A percentile compares a stretch with the other conserved stretches of the same genome.
Evolutionary conservation across 2,888 invertebrate genomes (phyloP).

Genomic region (Drosophila differens): DNA sequence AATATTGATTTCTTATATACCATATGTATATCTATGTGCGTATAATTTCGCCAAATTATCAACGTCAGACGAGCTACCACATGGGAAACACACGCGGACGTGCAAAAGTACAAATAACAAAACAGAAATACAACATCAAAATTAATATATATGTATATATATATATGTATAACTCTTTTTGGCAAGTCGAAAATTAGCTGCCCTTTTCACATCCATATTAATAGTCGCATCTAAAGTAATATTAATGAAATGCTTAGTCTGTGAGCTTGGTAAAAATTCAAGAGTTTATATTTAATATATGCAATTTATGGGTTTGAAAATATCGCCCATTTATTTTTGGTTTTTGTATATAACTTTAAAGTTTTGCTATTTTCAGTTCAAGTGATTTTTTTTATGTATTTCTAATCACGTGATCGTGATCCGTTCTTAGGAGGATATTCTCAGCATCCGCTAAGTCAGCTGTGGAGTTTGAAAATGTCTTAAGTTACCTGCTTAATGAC

Average conservation of each 20-base stretch:
- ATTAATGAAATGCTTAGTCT: not conserved
- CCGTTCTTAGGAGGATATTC: not conserved
- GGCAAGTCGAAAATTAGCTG: slow-evolving; percentile 22
- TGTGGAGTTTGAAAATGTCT: not conserved
- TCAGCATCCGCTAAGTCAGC: not conserved
- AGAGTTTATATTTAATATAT: not conserved
- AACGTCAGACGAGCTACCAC: slow-evolving; percentile 62
- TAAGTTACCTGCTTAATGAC: too few relatives aligned
- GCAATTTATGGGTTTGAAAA: not conserved
- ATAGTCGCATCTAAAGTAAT: not conserved
- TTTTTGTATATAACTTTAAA: not conserved
- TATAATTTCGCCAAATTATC: slow-evolving; percentile 65
- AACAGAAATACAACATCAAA: not conserved
- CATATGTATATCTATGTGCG: slow-evolving; percentile 12
- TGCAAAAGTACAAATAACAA: slow-evolving; percentile 4
- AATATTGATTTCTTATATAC: slow-evolving; percentile 66
- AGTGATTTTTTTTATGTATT: not conserved
- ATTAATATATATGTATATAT: not conserved
- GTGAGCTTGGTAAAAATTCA: not conserved
- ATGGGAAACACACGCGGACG: slow-evolving; percentile 3
- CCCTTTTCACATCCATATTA: slow-evolving; percentile 2
- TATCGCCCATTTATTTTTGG: not conserved
- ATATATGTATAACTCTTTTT: not conserved
- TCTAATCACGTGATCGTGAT: not conserved
- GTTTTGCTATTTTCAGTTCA: not conserved